Base-by-base conservation (phyloP, 2,888 invertebrate species). In the Ditula angustiorana region DNA sequence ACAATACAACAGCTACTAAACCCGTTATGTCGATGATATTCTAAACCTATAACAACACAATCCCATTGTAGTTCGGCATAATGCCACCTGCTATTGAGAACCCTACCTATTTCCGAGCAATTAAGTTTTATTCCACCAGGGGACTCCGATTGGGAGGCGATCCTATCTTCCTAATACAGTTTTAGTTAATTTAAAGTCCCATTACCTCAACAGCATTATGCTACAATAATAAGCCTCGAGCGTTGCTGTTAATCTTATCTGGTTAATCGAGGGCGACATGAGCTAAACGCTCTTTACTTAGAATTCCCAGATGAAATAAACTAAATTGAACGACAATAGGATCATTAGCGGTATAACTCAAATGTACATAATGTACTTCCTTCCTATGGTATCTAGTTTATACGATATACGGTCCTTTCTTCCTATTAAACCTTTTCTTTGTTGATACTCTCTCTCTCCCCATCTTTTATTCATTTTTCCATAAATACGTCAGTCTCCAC, bases 211-310 rank as follows among this genome's bases (percentile, higher is more conserved):
- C 41, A 37, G 13, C 37, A 50, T 41, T 37, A 33, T 49, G 16
- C 28, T 41, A 2, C 19, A 28, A 13, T 55, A 28, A 55, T 46
- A 53, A 28, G 47, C 55, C 46, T 19, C 33, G 26, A 19, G 56
- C 49, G 56, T 28, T 46, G 2, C 23, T 37, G 56, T 30, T 56
- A 62, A 62, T 37, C 61, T 37, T 47, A 47, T 28, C 13, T 5
- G 23, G 33, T 52, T 62, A 56, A 62, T 56, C 41, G 37, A 56
- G 61, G 61, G 47, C 47, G 55, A 62, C 61, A 49, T 37, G 11
- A 23, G n/a, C 10, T 13, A 16, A 37, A 2, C 8, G 19, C 41
- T 41, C 41, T 8, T 10, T 10, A 19, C 16, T 2, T 3, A 7
- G 8, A 41, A 41, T 19, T 19, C 19, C 41, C 41, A 5, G 35